Evolutionary conservation across 2,797 vertebrate species (phyloP).

Genomic region (Microcaecilia unicolor): DNA sequence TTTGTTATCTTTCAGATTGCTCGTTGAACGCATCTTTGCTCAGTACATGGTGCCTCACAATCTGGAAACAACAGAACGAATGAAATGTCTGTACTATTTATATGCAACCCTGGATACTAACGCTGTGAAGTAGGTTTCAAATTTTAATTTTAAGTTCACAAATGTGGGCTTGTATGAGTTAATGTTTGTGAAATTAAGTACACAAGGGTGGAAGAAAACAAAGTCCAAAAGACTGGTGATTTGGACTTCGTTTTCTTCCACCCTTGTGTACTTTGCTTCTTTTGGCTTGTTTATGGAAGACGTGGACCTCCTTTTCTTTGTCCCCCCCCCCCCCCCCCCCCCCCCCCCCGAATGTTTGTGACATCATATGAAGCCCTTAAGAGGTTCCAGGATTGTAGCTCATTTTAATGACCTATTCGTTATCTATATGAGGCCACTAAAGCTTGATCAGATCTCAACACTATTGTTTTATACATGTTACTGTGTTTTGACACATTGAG

Average conservation of each 20-base stretch:
- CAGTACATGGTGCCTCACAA: constrained; percentile 97
- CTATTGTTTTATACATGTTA: no score
- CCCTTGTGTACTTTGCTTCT: no score
- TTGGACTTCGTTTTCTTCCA: no score
- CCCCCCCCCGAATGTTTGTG: no score
- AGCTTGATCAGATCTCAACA: background rate
- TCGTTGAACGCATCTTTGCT: constrained; percentile 94
- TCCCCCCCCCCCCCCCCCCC: no score
- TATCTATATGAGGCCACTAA: background rate
- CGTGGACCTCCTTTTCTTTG: no score
- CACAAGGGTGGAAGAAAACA: no score
- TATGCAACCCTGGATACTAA: constrained; percentile 91
- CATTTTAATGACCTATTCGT: background rate
- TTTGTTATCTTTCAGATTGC: constrained; percentile 63
- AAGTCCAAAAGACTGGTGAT: no score
- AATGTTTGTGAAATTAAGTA: no score
- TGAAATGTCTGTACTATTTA: constrained; percentile 97
- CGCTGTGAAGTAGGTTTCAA: constrained; percentile 82
- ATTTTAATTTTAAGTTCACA: background rate
- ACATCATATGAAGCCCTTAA: no score
- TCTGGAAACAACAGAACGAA: constrained; percentile 85
- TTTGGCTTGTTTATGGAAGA: no score
- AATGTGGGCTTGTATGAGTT: background rate
- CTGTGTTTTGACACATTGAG: no score
- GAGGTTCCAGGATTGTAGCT: background rate